Percentiles rank a stretch among this genome's conserved stretches.
Evolutionary conservation across 2,888 invertebrate genomes (phyloP).

Genomic region (Theretra japonica): DNA sequence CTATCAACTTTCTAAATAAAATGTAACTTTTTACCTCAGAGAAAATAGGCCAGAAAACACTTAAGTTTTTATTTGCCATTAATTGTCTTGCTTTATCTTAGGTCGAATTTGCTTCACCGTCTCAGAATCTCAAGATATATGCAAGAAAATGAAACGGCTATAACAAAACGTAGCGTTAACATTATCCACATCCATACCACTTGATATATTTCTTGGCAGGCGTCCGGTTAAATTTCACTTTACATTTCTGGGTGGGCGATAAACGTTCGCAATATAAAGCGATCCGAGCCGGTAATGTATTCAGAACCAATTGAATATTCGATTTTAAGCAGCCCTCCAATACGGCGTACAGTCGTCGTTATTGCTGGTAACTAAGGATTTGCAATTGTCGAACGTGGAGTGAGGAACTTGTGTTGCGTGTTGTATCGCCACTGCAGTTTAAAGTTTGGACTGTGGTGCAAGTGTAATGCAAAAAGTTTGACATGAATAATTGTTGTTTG

Average conservation of each 20-base stretch:
- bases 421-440: background rate
- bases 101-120: background rate
- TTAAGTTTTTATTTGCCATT: background rate
- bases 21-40: too few species aligned
- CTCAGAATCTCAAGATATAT: background rate
- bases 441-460: background rate
- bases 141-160: background rate
- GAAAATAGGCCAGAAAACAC: background rate
- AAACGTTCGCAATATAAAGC: constrained; percentile 51
- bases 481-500: background rate
- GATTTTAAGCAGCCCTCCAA: constrained; percentile 49
- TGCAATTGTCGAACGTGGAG: constrained; percentile 19
- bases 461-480: constrained; percentile 3
- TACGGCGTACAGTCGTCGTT: constrained; percentile 44
- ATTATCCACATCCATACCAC: constrained; percentile 19
- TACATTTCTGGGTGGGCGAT: constrained; percentile 49
- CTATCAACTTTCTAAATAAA: too few species aligned
- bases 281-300: constrained; percentile 57
- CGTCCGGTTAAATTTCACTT: constrained; percentile 47
- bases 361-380: constrained; percentile 33
- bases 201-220: constrained; percentile 46
- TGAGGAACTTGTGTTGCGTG: constrained; percentile 16
- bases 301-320: constrained; percentile 58
- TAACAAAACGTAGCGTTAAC: constrained; percentile 1
- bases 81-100: background rate